Evolutionary conservation across 1,140 invertebrate genomes (phyloP).

Genomic region (Euglossa dilemma): DNA sequence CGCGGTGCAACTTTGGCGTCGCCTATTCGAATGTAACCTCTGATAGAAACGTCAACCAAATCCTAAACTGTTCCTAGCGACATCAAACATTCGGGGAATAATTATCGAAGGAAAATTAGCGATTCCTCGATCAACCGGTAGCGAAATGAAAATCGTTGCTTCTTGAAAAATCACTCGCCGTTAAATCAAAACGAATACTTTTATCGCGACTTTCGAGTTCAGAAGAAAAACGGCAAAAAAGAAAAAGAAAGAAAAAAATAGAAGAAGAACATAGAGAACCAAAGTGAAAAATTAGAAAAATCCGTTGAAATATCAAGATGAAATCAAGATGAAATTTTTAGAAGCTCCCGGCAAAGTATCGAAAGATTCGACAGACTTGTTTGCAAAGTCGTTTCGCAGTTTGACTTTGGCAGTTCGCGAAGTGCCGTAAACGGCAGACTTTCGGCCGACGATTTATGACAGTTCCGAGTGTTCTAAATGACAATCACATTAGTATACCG

Average conservation of each 20-base stretch:
- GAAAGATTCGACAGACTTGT: background rate
- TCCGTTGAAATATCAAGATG: no score
- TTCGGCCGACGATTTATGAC: conserved; percentile 22
- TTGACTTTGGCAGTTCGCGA: conserved; percentile 18
- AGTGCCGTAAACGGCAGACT: conserved; percentile 29
- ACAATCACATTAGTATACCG: conserved; percentile 30
- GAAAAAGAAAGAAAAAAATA: no score
- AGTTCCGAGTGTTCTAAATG: conserved; percentile 30
- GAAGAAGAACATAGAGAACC: no score
- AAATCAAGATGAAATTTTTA: no score
- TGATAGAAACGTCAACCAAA: conserved; percentile 30
- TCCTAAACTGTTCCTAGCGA: background rate
- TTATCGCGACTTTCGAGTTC: no score
- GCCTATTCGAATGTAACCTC: conserved; percentile 31
- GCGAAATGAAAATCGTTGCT: background rate
- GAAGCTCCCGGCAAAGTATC: no score
- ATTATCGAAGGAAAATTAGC: background rate
- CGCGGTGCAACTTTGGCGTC: conserved; percentile 20
- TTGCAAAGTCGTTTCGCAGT: conserved; percentile 8
- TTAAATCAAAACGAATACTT: no score
- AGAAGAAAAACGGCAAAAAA: no score
- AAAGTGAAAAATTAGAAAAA: no score
- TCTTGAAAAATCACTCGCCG: no score
- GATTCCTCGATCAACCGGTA: background rate
- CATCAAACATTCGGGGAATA: background rate